Evolutionary conservation across 2,888 invertebrate species (phyloP).

Genomic region (Mythimna albipuncta): DNA sequence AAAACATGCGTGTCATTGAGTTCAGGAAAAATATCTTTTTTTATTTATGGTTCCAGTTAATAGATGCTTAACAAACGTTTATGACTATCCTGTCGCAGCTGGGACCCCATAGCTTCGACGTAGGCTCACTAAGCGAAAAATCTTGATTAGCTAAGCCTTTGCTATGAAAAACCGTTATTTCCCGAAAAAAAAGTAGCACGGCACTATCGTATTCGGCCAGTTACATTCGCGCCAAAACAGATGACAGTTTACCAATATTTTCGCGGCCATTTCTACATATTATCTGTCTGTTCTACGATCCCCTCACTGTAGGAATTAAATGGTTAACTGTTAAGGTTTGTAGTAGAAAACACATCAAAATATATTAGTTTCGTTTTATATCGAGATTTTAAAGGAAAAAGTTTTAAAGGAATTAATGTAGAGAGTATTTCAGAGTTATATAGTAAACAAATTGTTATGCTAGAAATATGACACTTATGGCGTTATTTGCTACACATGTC

Average conservation of each 20-base stretch:
- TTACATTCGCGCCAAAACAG: conserved; percentile 79
- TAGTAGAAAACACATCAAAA: conserved; percentile 71
- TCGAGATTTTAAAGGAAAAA: conserved; percentile 62
- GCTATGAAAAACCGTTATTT: conserved; percentile 78
- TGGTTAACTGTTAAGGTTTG: conserved; percentile 80
- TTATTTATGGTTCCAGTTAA: conserved; percentile 61
- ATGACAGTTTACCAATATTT: conserved; percentile 83
- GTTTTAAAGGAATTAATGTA: conserved; percentile 62
- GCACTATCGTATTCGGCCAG: conserved; percentile 72
- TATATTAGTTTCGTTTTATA: conserved; percentile 69
- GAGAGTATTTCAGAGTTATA: conserved; percentile 68
- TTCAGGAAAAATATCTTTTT: conserved; percentile 55
- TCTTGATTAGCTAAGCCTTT: conserved; percentile 83
- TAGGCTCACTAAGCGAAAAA: conserved; percentile 77
- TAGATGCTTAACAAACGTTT: conserved; percentile 69
- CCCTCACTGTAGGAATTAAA: conserved; percentile 90
- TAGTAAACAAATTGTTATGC: conserved; percentile 74
- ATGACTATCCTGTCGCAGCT: conserved; percentile 79
- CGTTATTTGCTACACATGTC: conserved; percentile 59
- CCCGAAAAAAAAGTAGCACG: conserved; percentile 72
- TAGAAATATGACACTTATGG: conserved; percentile 70
- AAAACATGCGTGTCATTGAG: conserved; percentile 82
- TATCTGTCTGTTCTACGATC: conserved; percentile 86
- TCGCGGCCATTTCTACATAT: conserved; percentile 81
- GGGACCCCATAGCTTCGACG: conserved; percentile 73